Evolutionary conservation across 2,888 invertebrate genomes (phyloP).

Genomic region (Lagria hirta): DNA sequence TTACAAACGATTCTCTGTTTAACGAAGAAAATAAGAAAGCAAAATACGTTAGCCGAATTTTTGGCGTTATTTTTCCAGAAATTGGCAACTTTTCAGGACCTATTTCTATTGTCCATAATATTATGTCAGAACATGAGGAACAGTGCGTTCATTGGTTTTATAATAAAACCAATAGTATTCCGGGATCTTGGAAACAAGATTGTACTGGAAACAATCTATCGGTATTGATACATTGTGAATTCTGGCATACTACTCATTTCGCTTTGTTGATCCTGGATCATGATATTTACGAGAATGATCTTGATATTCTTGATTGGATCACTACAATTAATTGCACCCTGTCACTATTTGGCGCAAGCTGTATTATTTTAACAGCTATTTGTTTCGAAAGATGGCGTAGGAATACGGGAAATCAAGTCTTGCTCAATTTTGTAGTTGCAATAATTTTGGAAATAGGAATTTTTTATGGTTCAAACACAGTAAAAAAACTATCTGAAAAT

Average conservation of each 20-base stretch:
- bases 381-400: slow-evolving; percentile 64
- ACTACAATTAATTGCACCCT: slow-evolving; percentile 58
- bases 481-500: slow-evolving; percentile 48
- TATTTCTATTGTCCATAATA: slow-evolving; percentile 8
- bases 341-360: slow-evolving; percentile 57
- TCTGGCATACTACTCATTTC: slow-evolving; percentile 62
- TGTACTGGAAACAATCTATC: slow-evolving; percentile 24
- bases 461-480: slow-evolving; percentile 46
- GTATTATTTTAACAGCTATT: slow-evolving; percentile 58
- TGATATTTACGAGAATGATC: slow-evolving; percentile 6
- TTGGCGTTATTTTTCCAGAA: slow-evolving; percentile 12
- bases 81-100: slow-evolving; percentile 6
- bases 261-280: slow-evolving; percentile 40
- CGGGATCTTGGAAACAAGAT: slow-evolving; percentile 54
- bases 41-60: slow-evolving; percentile 15
- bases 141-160: slow-evolving; percentile 59
- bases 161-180: slow-evolving; percentile 14
- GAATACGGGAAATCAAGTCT: slow-evolving; percentile 48
- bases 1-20: slow-evolving; percentile 11
- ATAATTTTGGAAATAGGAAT: slow-evolving; percentile 41
- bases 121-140: neutral
- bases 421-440: slow-evolving; percentile 46
- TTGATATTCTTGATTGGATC: slow-evolving; percentile 52
- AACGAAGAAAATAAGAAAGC: slow-evolving; percentile 7
- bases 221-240: slow-evolving; percentile 57